Evolutionary conservation across 2,113 vertebrate genomes (phyloP), one percentile per base, ranked within the genome.

Genomic region (Chinchilla lanigera): DNA sequence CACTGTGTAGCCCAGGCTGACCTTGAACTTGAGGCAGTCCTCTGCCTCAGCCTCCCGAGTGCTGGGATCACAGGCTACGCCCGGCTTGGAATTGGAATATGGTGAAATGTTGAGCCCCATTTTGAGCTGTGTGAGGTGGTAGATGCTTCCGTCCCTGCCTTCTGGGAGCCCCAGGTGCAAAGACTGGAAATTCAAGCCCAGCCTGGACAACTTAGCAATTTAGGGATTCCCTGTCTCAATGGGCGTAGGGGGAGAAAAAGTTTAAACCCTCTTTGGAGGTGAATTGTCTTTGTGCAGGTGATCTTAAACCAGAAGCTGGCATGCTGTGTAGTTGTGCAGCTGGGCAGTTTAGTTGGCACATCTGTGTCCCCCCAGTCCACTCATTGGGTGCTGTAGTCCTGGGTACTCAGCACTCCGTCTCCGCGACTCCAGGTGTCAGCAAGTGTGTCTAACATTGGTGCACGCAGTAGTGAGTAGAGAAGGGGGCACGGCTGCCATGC

Each of bases 291-390:
- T 73, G 73, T 41, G 13, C 90, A 41, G 9, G 13, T 93, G 14
- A 67, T 86, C 65, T 67, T 93, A 90, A 82, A 44, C 38, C n/a
- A 63, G 38, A 95, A 50, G 7, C 71, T 96, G 80, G 20, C 54
- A 4, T 89, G 33, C 73, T 89, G 5, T 7, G 2, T 93, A 85
- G 65, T 56, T 81, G 17, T 83, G 22, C 47, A 63, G 47, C 38
- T 95, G 3, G 56, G 24, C 78, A 75, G 77, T 86, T 97, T 41
- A 28, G 1, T 69, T 11, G 38, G 16, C 24, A 69, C 35, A 44
- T 69, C 16, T 81, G 0, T 90, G 11, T 38, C 3, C 19, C 52
- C 83, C 41, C 92, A 54, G 69, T 82, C 35, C 28, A 35, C 47
- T 65, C 16, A 8, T 93, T 83, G 78, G 86, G 24, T 41, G 24